A percentile compares a stretch with the other conserved stretches of the same genome.
phyloP scores from a whole-genome alignment of 2,113 vertebrate genomes.

The Rhinichthys klamathensis region DNA sequence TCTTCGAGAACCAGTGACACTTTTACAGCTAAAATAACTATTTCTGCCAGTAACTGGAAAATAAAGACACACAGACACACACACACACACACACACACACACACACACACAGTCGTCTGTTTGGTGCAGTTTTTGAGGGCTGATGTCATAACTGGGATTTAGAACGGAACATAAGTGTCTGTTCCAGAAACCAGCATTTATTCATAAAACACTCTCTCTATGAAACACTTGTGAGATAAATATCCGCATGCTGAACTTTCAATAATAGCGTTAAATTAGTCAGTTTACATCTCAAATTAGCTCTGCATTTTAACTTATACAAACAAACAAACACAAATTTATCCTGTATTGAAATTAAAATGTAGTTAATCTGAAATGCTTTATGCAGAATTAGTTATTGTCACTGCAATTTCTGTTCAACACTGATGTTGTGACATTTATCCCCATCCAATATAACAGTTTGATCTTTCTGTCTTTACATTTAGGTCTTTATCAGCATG shows the following conservation, averaged over 20 bases:
- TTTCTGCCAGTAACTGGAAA: not conserved
- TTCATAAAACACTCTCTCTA: not conserved
- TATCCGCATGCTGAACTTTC: no score
- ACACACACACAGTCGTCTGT: not conserved
- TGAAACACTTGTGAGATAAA: no score
- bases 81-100: not conserved
- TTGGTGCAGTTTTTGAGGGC: not conserved
- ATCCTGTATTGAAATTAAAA: no score
- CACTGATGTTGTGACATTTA: not conserved
- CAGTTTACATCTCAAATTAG: no score
- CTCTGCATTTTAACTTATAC: no score
- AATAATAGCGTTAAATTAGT: no score
- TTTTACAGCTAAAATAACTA: constrained; percentile 11
- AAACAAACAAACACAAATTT: no score
- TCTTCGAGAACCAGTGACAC: not conserved
- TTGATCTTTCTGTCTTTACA: not conserved
- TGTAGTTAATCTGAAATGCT: not conserved
- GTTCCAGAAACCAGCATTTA: not conserved
- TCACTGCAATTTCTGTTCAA: not conserved
- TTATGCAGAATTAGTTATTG: not conserved
- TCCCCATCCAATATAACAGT: not conserved
- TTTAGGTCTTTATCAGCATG: no score
- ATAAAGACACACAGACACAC: not conserved
- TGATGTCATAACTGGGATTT: not conserved
- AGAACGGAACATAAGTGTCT: not conserved